Evolutionary conservation across 2,113 vertebrate genomes (phyloP).

Genomic region (Lichenostomus cassidix): DNA sequence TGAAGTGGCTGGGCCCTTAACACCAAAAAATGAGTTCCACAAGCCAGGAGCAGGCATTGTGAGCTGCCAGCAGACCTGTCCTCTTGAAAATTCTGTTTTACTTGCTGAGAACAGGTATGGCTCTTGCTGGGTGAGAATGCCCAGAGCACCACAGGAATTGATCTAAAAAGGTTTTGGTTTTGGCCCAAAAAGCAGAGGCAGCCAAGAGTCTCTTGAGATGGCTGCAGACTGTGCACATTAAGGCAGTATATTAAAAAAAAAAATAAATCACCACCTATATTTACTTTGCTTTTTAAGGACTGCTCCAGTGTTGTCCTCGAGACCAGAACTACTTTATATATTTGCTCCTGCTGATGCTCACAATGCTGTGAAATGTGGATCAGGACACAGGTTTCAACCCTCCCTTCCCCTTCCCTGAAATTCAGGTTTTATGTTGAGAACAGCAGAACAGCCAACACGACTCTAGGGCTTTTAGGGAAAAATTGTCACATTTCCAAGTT

Average conservation of each 20-base stretch:
- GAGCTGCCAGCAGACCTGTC: neutral
- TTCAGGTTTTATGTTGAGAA: neutral
- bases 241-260: neutral
- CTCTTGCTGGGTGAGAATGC: neutral
- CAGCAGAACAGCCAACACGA: accelerated
- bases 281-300: neutral
- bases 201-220: neutral
- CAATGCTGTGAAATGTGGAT: neutral
- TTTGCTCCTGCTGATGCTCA: neutral
- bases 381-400: neutral
- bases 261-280: neutral
- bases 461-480: neutral
- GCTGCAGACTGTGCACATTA: neutral
- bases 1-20: neutral
- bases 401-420: neutral
- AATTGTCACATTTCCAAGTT: neutral
- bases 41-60: neutral
- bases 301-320: neutral
- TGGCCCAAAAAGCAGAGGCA: neutral
- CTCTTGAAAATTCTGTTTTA: neutral
- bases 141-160: accelerated
- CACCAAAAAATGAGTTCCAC: neutral
- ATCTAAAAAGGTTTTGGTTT: neutral
- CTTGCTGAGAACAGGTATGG: accelerated
- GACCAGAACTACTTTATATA: neutral